Evolutionary conservation across 1,140 invertebrate species (phyloP), one percentile per base, ranked within the genome.

Genomic region (Nebria ingens): DNA sequence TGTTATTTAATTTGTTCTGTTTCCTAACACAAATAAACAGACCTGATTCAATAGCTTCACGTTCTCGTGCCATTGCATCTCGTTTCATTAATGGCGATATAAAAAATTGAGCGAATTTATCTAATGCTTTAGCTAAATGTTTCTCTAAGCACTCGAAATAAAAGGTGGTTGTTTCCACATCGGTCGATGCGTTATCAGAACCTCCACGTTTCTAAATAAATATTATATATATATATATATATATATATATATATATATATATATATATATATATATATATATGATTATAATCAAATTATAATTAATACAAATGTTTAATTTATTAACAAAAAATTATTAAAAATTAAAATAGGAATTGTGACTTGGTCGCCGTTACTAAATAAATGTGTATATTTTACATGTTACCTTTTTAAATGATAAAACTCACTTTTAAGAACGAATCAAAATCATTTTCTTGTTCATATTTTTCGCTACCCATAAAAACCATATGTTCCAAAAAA

Each of bases 401-500:
- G n/a, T n/a, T n/a, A n/a, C n/a, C n/a, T 29, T 15, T 21, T 6
- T 29, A 19, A 53, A 12, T 29, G 34, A 21, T 51, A 51, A 51
- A 19, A 53, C 2, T 50, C 38, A 62, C 64, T 42, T 62, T 64
- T 51, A 93, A 79, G 63, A 85, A 92, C 2, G 83, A 72, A 73
- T 92, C 88, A 64, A 93, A 89, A 60, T 84, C 85, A 71, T 93
- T 93, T 72, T 93, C 90, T 70, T 82, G 74, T 2, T 89, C 87
- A 73, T 85, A 93, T 64, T 90, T 92, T 64, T 86, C 76, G 45
- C 87, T 92, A 25, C 92, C 93, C 83, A 96, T 90, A 65, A 95
- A 97, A 3, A 97, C 83, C 91, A 97, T 95, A 68, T 97, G 93
- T 69, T 97, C 93, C 50, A 95, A 79, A 72, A 97, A 95, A 72